These are phyloP conservation scores for Paedocypris sp. DNA, from an alignment of 2,113 vertebrate species.

Conservation along the genomic window DNA sequence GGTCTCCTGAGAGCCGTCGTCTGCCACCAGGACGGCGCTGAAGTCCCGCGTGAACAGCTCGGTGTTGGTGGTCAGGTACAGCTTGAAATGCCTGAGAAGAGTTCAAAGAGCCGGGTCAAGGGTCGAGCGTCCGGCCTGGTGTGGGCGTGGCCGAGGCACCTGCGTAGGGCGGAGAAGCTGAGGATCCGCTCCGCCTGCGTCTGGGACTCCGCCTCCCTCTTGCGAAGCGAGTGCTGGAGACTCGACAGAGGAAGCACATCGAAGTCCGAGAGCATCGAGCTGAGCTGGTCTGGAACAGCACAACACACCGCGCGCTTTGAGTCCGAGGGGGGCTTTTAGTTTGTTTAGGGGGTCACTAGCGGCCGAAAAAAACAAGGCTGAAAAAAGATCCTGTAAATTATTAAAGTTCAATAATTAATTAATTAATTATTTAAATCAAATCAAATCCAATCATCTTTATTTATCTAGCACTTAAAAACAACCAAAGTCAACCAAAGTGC, in stretches of 20 bases:
- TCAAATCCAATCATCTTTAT: too few relatives aligned
- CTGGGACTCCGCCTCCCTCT: conserved; percentile 67
- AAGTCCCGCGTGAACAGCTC: conserved; percentile 83
- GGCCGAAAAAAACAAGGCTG: too few relatives aligned
- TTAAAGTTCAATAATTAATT: too few relatives aligned
- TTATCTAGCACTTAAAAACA: too few relatives aligned
- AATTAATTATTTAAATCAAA: too few relatives aligned
- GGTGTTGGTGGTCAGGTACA: conserved; percentile 82
- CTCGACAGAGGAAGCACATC: conserved; percentile 75
- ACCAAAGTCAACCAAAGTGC: too few relatives aligned
- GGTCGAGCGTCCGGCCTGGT: too few relatives aligned
- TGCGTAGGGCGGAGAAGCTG: conserved; percentile 79
- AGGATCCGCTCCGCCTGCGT: conserved; percentile 76
- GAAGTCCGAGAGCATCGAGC: conserved; percentile 76
- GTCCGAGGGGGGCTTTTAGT: too few relatives aligned
- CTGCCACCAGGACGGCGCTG: conserved; percentile 68
- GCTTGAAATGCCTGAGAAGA: conserved; percentile 73
- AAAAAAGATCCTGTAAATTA: too few relatives aligned
- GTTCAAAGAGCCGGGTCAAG: neutral
- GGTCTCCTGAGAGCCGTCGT: conserved; percentile 59
- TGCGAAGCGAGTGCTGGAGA: conserved; percentile 77
- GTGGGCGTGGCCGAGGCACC: conserved; percentile 51
- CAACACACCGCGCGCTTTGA: too few relatives aligned
- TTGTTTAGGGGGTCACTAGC: too few relatives aligned
- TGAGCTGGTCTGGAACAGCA: conserved; percentile 49